Evolutionary conservation across 1,140 invertebrate species (phyloP).

Genomic region (Drosophila funebris): DNA sequence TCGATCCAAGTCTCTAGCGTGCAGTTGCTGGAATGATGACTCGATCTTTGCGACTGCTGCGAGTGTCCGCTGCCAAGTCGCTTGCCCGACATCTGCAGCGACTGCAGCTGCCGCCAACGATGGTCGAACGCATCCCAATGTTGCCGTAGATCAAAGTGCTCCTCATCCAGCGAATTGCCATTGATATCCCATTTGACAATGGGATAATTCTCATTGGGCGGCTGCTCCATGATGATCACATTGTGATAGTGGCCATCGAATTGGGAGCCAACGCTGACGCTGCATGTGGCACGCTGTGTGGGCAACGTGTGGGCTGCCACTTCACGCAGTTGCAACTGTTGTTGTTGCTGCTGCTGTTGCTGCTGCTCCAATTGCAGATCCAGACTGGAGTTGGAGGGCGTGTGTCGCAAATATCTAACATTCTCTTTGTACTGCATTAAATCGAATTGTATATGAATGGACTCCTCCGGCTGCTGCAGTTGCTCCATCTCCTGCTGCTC

Average conservation of each 20-base stretch:
- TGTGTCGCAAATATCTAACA: conserved; percentile 74
- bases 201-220: conserved; percentile 62
- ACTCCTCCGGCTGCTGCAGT: conserved; percentile 37
- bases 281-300: conserved; percentile 29
- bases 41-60: conserved; percentile 63
- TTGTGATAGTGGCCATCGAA: conserved; percentile 69
- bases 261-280: conserved; percentile 70
- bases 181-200: conserved; percentile 82
- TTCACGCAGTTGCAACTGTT: conserved; percentile 1
- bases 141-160: conserved; percentile 50
- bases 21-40: conserved; percentile 78
- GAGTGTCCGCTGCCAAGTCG: conserved; percentile 44
- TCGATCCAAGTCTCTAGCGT: conserved; percentile 82
- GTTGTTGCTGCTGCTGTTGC: conserved; percentile 8
- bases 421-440: conserved; percentile 71
- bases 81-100: conserved; percentile 10
- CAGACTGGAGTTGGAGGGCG: conserved; percentile 75
- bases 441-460: conserved; percentile 58
- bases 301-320: neutral
- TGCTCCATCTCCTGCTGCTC: conserved; percentile 17
- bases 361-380: conserved; percentile 50
- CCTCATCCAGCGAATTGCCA: conserved; percentile 76
- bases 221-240: conserved; percentile 70
- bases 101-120: conserved; percentile 46
- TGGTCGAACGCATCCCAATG: conserved; percentile 48